phyloP scores from a whole-genome alignment of 2,113 vertebrate species.

The Sphyrna mokarran region DNA sequence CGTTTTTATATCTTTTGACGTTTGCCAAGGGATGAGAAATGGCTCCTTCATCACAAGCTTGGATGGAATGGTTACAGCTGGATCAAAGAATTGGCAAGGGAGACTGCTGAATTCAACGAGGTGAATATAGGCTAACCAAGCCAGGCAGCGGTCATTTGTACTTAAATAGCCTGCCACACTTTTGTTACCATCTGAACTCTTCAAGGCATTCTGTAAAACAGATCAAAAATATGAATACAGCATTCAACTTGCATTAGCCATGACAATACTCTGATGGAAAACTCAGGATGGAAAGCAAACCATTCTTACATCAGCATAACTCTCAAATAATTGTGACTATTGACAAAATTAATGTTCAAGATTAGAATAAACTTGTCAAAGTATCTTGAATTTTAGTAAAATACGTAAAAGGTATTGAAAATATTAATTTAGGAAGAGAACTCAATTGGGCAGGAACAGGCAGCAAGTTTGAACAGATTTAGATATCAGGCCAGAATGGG shows the following conservation, averaged over 20 bases:
- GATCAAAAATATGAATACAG: not conserved
- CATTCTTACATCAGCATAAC: not conserved
- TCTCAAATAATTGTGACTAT: not conserved
- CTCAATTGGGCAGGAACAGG: not conserved
- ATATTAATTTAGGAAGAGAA: not conserved
- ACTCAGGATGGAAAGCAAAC: not conserved
- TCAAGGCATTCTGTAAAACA: conserved; percentile 69
- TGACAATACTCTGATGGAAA: not conserved
- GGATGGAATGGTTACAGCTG: conserved; percentile 69
- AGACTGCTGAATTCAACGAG: conserved; percentile 77
- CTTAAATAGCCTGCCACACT: conserved; percentile 58
- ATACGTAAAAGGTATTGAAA: not conserved
- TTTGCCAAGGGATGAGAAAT: conserved; percentile 80
- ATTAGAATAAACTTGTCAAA: not conserved
- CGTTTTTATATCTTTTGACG: conserved; percentile 63
- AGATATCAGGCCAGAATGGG: not conserved
- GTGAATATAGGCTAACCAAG: conserved; percentile 88
- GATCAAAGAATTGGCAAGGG: conserved; percentile 72
- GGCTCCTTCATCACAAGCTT: conserved; percentile 70
- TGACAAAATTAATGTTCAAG: not conserved
- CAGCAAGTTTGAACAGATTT: not conserved
- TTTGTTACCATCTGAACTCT: conserved; percentile 50
- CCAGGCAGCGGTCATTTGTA: conserved; percentile 67
- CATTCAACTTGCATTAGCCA: not conserved
- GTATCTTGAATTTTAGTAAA: not conserved